phyloP scores from a whole-genome alignment of 2,888 invertebrate species.

The Eristalinus aeneus region DNA sequence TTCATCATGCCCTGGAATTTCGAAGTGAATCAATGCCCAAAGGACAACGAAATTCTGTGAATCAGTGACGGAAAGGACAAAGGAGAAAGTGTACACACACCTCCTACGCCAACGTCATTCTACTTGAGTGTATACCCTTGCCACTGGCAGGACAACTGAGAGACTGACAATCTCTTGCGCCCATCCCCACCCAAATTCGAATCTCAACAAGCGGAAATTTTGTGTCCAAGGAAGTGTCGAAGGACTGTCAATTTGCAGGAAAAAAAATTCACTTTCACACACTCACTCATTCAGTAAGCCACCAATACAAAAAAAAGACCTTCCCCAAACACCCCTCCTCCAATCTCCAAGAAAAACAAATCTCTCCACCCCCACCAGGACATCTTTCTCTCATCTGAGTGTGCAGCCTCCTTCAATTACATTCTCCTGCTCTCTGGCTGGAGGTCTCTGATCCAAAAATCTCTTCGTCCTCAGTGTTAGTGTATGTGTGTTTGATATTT shows the following conservation, averaged over 20 bases:
- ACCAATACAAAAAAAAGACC: constrained; percentile 13
- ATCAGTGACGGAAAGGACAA: constrained; percentile 29
- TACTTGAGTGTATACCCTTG: constrained; percentile 41
- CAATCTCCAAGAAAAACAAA: background rate
- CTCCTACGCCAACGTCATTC: constrained; percentile 64
- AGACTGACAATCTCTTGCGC: background rate
- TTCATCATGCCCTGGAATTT: background rate
- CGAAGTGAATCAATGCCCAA: background rate
- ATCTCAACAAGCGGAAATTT: background rate
- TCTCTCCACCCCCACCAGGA: background rate
- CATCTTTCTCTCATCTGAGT: background rate
- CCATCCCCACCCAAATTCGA: background rate
- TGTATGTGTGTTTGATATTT: background rate
- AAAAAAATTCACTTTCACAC: constrained; percentile 59
- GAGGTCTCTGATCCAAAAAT: background rate
- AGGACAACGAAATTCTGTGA: background rate
- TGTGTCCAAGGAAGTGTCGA: background rate
- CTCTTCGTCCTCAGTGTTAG: background rate
- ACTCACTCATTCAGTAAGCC: constrained; percentile 42
- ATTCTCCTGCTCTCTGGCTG: background rate
- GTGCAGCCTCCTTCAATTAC: background rate
- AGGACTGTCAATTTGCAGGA: constrained; percentile 31
- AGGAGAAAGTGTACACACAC: background rate
- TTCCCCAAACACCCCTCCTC: background rate
- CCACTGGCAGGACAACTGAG: background rate